Evolutionary conservation across 1,140 invertebrate genomes (phyloP).

Genomic region (Caenorhabditis brenneri): DNA sequence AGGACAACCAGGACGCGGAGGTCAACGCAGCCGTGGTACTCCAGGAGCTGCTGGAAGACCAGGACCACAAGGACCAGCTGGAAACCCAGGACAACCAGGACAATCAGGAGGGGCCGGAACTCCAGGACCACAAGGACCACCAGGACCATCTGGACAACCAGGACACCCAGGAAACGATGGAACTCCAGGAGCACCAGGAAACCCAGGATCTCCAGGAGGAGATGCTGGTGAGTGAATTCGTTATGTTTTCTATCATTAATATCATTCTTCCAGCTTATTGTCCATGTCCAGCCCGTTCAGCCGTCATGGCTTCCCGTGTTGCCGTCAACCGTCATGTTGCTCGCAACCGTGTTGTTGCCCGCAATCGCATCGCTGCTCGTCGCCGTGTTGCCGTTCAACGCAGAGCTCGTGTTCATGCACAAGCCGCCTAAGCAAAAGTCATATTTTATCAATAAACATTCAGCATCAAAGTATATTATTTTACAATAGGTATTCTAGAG

Average conservation of each 20-base stretch:
- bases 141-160: slow-evolving; percentile 34
- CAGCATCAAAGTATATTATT: background rate
- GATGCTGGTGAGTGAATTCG: background rate
- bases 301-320: slow-evolving; percentile 32
- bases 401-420: background rate
- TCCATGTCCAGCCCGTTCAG: slow-evolving; percentile 41
- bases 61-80: slow-evolving; percentile 37
- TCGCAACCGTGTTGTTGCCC: slow-evolving; percentile 28
- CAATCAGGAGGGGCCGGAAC: background rate
- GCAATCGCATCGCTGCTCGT: slow-evolving; percentile 5
- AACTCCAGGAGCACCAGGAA: slow-evolving; percentile 16
- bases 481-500: slow-evolving; percentile 24
- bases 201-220: slow-evolving; percentile 21
- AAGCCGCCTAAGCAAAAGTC: background rate
- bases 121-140: slow-evolving; percentile 38
- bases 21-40: background rate
- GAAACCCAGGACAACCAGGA: slow-evolving; percentile 39
- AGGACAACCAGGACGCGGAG: slow-evolving; percentile 37
- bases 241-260: background rate
- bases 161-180: slow-evolving; percentile 26
- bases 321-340: slow-evolving; percentile 21
- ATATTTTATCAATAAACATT: background rate
- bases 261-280: slow-evolving; percentile 29
- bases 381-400: slow-evolving; percentile 29
- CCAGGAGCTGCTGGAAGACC: slow-evolving; percentile 37